Evolutionary conservation across 2,113 vertebrate genomes (phyloP).

Genomic region (Cynopterus brachyotis): DNA sequence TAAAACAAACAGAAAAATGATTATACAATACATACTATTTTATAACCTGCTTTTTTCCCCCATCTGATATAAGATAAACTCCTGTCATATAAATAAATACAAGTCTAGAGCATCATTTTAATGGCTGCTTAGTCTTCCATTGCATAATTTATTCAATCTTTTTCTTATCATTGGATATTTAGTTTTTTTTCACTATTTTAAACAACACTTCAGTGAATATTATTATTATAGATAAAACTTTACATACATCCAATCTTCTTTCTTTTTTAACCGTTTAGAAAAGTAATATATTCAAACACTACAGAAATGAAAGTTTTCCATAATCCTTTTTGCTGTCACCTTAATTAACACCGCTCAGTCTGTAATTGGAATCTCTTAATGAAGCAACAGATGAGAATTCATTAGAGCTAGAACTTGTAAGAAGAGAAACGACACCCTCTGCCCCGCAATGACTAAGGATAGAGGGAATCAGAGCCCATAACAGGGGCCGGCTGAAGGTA

Average conservation of each 20-base stretch:
- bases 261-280: neutral
- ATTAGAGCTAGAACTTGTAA: neutral
- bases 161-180: conserved; percentile 22
- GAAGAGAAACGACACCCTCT: neutral
- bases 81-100: neutral
- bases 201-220: neutral
- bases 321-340: neutral
- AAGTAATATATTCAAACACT: neutral
- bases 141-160: neutral
- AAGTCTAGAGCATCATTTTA: neutral
- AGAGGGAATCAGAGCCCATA: neutral
- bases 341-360: neutral
- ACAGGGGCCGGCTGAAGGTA: neutral
- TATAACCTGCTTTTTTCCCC: neutral
- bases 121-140: neutral
- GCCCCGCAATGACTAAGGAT: neutral
- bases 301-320: neutral
- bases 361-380: neutral
- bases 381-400: neutral
- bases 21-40: neutral
- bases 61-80: neutral
- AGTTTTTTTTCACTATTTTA: conserved; percentile 6
- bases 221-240: conserved; percentile 7
- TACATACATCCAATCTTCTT: neutral
- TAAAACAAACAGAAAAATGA: neutral